phyloP scores from a whole-genome alignment of 2,797 vertebrate genomes.

The Ibycter americanus region DNA sequence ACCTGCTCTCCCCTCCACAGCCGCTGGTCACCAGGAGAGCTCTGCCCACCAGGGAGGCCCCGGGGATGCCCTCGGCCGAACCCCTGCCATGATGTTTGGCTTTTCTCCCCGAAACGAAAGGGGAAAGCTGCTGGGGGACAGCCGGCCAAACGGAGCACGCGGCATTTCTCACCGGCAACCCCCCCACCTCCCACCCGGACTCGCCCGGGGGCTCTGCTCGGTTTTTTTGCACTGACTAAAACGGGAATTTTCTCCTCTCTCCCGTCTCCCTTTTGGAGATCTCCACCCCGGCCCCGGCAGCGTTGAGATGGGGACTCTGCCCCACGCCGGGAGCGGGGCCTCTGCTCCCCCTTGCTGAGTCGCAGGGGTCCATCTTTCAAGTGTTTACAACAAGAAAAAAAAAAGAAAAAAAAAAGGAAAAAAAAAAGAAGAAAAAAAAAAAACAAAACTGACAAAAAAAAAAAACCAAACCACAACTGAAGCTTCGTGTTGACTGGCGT shows the following conservation, averaged over 20 bases:
- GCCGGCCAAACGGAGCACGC: constrained; percentile 42
- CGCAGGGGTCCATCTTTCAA: constrained; percentile 73
- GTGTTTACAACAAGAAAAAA: constrained; percentile 77
- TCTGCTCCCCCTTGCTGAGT: constrained; percentile 69
- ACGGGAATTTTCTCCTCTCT: constrained; percentile 50
- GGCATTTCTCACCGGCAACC: constrained; percentile 50
- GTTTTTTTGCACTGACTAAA: constrained; percentile 75
- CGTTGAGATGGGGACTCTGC: constrained; percentile 42
- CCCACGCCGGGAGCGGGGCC: constrained; percentile 58
- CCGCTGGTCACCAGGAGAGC: constrained; percentile 62
- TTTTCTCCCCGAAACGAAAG: constrained; percentile 12
- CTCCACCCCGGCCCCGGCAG: constrained; percentile 32
- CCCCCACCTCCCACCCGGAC: constrained; percentile 30
- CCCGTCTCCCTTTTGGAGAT: constrained; percentile 69
- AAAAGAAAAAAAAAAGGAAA: neutral
- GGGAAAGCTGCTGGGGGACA: constrained; percentile 43
- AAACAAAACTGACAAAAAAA: neutral
- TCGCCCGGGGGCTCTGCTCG: constrained; percentile 31
- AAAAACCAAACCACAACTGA: constrained; percentile 30
- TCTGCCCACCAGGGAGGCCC: constrained; percentile 7
- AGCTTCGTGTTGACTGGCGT: constrained; percentile 76
- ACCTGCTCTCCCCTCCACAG: constrained; percentile 51
- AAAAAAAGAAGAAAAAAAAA: neutral
- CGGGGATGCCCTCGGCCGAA: neutral
- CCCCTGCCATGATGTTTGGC: constrained; percentile 60